phyloP scores from a whole-genome alignment of 2,113 vertebrate species.

The Progne subis region DNA sequence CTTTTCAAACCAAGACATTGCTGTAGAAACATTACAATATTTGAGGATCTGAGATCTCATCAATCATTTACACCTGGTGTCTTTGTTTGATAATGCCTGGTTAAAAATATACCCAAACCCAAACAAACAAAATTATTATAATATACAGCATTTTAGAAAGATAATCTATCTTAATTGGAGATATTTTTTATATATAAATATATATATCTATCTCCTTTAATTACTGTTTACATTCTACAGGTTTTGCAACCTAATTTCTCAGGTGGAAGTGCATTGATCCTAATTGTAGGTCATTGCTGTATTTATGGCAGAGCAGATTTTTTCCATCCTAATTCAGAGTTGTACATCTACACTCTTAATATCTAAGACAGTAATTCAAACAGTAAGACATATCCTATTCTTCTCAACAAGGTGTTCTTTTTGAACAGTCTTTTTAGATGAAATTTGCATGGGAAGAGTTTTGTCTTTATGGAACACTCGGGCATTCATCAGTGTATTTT shows the following conservation, averaged over 20 bases:
- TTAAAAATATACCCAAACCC: not conserved
- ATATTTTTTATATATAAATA: not conserved
- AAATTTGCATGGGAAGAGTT: not conserved
- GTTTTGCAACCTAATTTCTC: not conserved
- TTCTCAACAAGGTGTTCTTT: not conserved
- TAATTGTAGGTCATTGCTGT: not conserved
- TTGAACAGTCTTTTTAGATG: not conserved
- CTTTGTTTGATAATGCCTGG: not conserved
- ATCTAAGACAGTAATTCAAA: not conserved
- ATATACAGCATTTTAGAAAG: not conserved
- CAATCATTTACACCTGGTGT: not conserved
- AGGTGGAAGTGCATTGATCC: not conserved
- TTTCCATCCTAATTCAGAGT: not conserved
- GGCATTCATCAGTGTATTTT: not conserved
- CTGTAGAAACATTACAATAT: not conserved
- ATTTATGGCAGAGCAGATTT: not conserved
- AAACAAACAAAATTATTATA: not conserved
- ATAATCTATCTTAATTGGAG: not conserved
- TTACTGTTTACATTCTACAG: not conserved
- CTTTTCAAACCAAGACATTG: no score
- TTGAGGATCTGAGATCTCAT: not conserved
- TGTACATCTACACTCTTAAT: not conserved
- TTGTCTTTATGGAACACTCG: not conserved
- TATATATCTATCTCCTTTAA: not conserved
- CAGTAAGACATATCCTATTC: not conserved